A percentile compares a stretch with the other conserved stretches of the same genome.
Conservation (phyloP, 2,888 invertebrate genomes). For the Noctua pronuba region DNA sequence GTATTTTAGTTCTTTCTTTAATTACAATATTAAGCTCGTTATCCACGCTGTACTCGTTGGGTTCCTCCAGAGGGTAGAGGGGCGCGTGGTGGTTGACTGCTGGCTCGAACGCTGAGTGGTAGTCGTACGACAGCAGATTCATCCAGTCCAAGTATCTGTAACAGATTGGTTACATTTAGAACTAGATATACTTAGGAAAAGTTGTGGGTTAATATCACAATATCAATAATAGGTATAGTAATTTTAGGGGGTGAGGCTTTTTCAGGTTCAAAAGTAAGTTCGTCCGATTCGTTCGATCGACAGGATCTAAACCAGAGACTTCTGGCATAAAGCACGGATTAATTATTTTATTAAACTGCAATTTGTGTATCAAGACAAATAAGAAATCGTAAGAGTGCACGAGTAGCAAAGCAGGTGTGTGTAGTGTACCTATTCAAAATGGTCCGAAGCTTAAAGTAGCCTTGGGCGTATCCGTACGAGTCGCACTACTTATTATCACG, state of each 20-base stretch:
- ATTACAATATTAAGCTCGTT: constrained; percentile 97
- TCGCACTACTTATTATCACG: neutral
- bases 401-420: neutral
- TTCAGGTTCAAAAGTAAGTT: neutral
- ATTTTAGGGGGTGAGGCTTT: neutral
- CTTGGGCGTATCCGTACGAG: constrained; percentile 18
- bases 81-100: constrained; percentile 98
- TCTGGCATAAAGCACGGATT: neutral
- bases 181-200: neutral
- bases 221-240: neutral
- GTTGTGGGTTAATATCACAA: neutral
- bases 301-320: neutral
- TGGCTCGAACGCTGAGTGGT: constrained; percentile 97
- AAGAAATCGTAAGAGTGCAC: neutral
- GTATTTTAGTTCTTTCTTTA: neutral
- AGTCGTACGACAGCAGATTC: constrained; percentile 97
- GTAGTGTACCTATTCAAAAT: neutral
- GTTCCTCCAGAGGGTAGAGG: constrained; percentile 94
- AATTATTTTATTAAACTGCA: neutral
- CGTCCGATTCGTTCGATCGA: too few relatives aligned
- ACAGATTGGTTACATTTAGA: neutral
- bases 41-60: constrained; percentile 96
- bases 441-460: neutral
- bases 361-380: neutral
- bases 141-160: constrained; percentile 96